Base-by-base conservation (phyloP, 1,140 invertebrate genomes). In the Planococcus citri region DNA sequence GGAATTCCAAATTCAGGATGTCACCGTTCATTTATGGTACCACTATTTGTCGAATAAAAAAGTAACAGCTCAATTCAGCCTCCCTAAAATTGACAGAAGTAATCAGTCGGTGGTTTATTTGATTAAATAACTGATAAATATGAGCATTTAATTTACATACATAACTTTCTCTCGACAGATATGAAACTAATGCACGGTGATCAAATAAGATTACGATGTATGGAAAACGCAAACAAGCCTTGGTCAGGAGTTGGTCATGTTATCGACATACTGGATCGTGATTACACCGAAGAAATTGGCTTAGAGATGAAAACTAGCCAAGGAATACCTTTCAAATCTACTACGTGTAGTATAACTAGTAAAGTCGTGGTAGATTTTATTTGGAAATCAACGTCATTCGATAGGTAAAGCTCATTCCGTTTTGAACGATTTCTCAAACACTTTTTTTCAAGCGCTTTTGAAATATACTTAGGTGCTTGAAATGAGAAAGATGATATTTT, bases 361-460 rank as follows among this genome's bases (percentile, higher is more conserved):
- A 97, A 97, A 78, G 99, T 98, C 81, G 92, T 95, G 0, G 93
- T 99, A 12, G 97, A n/a, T n/a, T n/a, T n/a, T n/a, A n/a, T n/a
- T n/a, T n/a, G n/a, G n/a, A n/a, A n/a, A n/a, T n/a, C n/a, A 99
- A 99, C 96, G 0, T 95, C 93, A 57, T 99, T 99, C 80, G 95
- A 99, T 79, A 87, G 94, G 91, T 93, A 78, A 72, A 75, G 2
- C 57, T 68, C n/a, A n/a, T n/a, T n/a, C n/a, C n/a, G n/a, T n/a
- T n/a, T n/a, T n/a, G n/a, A n/a, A n/a, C 4, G 8, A 60, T 9
- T 60, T 60, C 21, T 8, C 20, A 9, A 20, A 9, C 20, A 60
- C 20, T n/a, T n/a, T 9, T 9, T 60, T 17, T 25, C 41, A 14
- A 25, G 29, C 22, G 10, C 14, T 17, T 12, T 2, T 37, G 14